Conservation (phyloP, 2,113 vertebrate species). For the Gallinago undulata region DNA sequence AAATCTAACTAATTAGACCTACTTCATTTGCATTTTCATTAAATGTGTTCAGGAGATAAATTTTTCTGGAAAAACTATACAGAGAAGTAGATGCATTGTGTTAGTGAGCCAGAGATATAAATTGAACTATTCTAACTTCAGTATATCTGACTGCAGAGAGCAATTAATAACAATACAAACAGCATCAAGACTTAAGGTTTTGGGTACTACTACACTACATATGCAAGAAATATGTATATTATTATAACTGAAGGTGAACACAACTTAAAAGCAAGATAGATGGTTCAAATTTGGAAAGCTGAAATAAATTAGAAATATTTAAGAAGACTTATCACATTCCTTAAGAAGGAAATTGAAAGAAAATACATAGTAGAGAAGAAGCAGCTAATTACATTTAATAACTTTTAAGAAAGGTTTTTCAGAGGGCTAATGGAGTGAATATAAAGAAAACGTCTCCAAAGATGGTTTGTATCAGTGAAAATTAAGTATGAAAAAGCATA, state of each 20-base stretch:
- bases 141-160: not conserved
- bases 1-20: not conserved
- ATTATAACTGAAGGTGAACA: not conserved
- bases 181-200: not conserved
- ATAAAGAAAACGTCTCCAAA: not conserved
- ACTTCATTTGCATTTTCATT: not conserved
- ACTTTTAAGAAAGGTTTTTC: not conserved
- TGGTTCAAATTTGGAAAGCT: not conserved
- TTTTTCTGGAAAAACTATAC: accelerated
- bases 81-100: not conserved
- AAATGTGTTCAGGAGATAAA: not conserved
- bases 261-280: not conserved
- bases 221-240: not conserved
- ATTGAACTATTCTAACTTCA: not conserved
- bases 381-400: not conserved
- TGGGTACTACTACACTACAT: not conserved
- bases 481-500: not conserved
- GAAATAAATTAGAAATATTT: not conserved
- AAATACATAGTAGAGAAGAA: not conserved
- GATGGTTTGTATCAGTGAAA: not conserved
- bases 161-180: not conserved
- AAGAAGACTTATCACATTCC: not conserved
- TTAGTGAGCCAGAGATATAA: not conserved
- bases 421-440: not conserved
- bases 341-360: not conserved